Evolutionary conservation across 2,888 invertebrate genomes (phyloP).

Genomic region (Apamea anceps): DNA sequence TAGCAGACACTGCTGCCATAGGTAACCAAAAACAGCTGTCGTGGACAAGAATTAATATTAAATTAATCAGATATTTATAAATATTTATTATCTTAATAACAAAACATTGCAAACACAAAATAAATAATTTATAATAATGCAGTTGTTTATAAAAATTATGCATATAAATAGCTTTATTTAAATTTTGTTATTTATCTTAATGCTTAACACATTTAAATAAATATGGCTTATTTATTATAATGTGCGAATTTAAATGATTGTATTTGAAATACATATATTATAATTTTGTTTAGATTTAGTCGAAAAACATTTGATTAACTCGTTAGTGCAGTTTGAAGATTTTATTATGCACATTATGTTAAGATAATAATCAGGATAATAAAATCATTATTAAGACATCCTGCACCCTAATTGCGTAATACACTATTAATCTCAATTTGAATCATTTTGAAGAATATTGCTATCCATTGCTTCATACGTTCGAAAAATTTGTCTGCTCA

Average conservation of each 20-base stretch:
- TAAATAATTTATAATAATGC: constrained; percentile 33
- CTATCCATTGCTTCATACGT: neutral
- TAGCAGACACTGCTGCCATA: neutral
- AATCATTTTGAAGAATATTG: too few relatives aligned
- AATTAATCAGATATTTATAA: constrained; percentile 11
- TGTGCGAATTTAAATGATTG: constrained; percentile 48
- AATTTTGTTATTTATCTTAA: constrained; percentile 34
- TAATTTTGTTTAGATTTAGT: constrained; percentile 20
- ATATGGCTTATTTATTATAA: constrained; percentile 23
- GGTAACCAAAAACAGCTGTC: neutral
- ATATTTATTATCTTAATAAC: constrained; percentile 10
- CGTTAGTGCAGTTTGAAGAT: constrained; percentile 25
- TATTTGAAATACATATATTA: constrained; percentile 44
- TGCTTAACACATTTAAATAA: constrained; percentile 37
- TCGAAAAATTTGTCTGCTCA: neutral
- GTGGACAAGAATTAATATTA: neutral
- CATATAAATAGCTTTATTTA: constrained; percentile 35
- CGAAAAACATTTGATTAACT: constrained; percentile 44
- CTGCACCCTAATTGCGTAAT: too few relatives aligned
- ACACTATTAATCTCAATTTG: too few relatives aligned
- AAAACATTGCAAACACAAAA: constrained; percentile 30
- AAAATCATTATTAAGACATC: constrained; percentile 14
- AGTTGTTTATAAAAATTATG: constrained; percentile 28
- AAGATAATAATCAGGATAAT: constrained; percentile 12
- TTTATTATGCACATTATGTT: constrained; percentile 23